These are phyloP conservation scores for Leptobrachium ailaonicum DNA, from an alignment of 2,113 vertebrate species.

Conservation along the genomic window DNA sequence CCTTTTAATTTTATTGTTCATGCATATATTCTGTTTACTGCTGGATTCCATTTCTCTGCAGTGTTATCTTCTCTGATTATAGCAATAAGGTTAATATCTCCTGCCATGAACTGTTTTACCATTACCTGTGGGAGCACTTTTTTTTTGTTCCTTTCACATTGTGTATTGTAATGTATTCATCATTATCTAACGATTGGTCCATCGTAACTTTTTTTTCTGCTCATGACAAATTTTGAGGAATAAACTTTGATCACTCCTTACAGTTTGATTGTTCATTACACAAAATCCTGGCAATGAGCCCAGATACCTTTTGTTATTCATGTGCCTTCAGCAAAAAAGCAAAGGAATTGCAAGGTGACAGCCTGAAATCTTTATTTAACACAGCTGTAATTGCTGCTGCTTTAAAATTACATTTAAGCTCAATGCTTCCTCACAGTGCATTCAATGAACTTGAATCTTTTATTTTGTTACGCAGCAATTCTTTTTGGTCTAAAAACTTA, in stretches of 20 bases:
- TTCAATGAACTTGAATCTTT: no score
- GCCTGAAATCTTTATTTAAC: neutral
- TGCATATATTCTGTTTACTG: neutral
- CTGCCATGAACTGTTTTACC: no score
- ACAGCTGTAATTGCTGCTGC: neutral
- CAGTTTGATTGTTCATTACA: neutral
- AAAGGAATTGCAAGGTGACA: neutral
- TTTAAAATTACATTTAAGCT: neutral
- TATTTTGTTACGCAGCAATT: no score
- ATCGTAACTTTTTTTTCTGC: neutral
- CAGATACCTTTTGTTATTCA: neutral
- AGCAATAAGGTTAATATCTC: neutral
- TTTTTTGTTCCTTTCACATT: neutral
- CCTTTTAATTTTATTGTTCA: no score
- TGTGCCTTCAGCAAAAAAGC: neutral
- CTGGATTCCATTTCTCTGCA: slow-evolving; percentile 17
- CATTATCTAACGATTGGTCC: neutral
- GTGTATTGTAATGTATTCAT: neutral
- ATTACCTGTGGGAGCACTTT: neutral
- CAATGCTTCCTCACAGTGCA: neutral
- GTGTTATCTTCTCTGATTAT: slow-evolving; percentile 1
- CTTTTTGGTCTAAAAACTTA: no score
- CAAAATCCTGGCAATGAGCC: neutral
- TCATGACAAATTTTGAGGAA: neutral
- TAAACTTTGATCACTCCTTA: neutral